A percentile compares a stretch with the other conserved stretches of the same genome.
These are phyloP conservation scores for Acridotheres tristis DNA, from an alignment of 2,797 vertebrate species.

Conservation along the genomic window DNA sequence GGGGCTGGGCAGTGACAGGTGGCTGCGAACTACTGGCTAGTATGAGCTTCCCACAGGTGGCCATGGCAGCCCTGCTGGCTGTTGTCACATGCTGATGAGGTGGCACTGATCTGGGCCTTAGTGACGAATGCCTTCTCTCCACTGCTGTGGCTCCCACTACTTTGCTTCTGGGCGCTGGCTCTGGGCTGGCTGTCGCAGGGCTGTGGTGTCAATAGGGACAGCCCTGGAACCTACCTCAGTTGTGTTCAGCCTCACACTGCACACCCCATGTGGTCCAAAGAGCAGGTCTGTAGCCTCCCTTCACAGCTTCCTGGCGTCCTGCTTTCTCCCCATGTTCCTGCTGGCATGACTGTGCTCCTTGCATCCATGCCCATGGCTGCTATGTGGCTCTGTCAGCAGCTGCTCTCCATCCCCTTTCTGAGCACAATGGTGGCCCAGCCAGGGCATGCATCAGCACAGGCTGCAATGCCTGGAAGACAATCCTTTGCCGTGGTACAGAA, in stretches of 20 bases:
- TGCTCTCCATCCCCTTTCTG: rapidly evolving
- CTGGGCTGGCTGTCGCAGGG: background rate
- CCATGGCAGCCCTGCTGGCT: background rate
- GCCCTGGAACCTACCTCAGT: background rate
- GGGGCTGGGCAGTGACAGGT: background rate
- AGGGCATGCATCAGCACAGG: rapidly evolving
- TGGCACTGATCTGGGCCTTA: background rate
- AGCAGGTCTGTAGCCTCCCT: background rate
- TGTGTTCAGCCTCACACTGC: rapidly evolving
- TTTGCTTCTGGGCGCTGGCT: background rate
- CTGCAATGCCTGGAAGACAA: background rate
- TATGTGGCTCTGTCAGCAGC: rapidly evolving
- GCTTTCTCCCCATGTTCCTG: rapidly evolving
- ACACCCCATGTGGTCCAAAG: rapidly evolving
- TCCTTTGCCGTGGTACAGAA: background rate
- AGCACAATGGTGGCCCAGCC: rapidly evolving
- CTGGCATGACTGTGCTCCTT: rapidly evolving
- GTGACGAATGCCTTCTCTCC: rapidly evolving
- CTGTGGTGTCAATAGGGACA: background rate
- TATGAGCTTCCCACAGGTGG: background rate
- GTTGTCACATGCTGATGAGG: rapidly evolving
- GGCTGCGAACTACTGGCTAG: rapidly evolving
- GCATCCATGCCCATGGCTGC: rapidly evolving
- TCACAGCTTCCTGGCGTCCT: rapidly evolving
- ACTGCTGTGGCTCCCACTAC: background rate